These are phyloP conservation scores for Delia radicum DNA, from an alignment of 1,140 invertebrate genomes.

Conservation along the genomic window DNA sequence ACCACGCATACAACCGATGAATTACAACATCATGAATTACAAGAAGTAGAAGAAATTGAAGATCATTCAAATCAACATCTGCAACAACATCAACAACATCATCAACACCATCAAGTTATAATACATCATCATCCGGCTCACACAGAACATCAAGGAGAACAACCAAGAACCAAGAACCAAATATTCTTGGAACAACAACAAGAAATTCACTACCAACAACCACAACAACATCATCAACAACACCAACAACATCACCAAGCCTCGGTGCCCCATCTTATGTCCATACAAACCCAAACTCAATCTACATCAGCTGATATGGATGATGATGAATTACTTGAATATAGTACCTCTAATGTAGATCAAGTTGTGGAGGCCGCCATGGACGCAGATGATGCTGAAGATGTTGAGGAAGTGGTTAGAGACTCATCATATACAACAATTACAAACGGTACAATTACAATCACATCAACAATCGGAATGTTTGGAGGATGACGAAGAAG, in stretches of 20 bases:
- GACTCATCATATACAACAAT: conserved; percentile 31
- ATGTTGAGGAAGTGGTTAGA: conserved; percentile 29
- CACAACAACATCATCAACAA: conserved; percentile 32
- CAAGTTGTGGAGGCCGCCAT: conserved; percentile 8
- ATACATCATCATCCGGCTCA: not conserved
- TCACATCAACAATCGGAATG: conserved; percentile 24
- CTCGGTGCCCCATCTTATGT: not conserved
- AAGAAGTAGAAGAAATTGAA: conserved; percentile 28
- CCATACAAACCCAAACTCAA: conserved; percentile 7
- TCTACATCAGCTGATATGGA: conserved; percentile 6
- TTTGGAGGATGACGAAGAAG: conserved; percentile 14
- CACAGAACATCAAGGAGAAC: not conserved
- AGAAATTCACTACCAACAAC: conserved; percentile 39
- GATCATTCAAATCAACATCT: conserved; percentile 34
- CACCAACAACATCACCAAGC: conserved; percentile 37
- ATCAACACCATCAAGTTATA: conserved; percentile 28
- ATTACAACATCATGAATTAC: conserved; percentile 17
- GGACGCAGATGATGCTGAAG: conserved; percentile 2
- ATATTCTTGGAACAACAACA: conserved; percentile 29
- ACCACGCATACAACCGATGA: conserved; percentile 25
- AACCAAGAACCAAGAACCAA: too few species aligned
- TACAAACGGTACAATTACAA: conserved; percentile 29
- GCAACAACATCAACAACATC: conserved; percentile 42
- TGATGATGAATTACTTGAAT: not conserved
- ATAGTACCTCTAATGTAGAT: conserved; percentile 13